Evolutionary conservation across 2,113 vertebrate species (phyloP).

Genomic region (Epinephelus moara): DNA sequence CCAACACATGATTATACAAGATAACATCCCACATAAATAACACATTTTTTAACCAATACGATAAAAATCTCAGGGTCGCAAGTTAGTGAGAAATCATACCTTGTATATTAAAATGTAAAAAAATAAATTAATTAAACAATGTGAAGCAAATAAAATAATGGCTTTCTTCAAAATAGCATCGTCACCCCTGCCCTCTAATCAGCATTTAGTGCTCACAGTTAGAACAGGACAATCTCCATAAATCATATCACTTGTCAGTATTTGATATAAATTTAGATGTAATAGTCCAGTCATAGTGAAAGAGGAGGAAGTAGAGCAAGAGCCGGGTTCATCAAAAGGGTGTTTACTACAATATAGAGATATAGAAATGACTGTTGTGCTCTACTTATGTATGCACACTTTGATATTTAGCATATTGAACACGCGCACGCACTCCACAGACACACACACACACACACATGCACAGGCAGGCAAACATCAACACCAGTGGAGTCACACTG

Average conservation of each 20-base stretch:
- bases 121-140: not conserved
- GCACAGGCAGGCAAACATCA: not conserved
- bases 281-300: conserved; percentile 68
- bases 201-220: not conserved
- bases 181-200: not conserved
- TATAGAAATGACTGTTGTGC: conserved; percentile 72
- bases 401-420: conserved; percentile 55
- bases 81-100: not conserved
- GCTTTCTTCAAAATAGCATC: not conserved
- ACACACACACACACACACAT: not conserved
- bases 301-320: conserved; percentile 50
- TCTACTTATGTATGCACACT: conserved; percentile 33
- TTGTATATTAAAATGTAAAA: not conserved
- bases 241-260: not conserved
- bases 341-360: conserved; percentile 52
- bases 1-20: not conserved
- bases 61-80: not conserved
- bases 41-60: not conserved
- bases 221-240: not conserved
- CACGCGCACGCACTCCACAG: not conserved
- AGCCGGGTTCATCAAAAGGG: conserved; percentile 46
- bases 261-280: conserved; percentile 28
- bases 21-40: not conserved
- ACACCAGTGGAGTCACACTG: conserved; percentile 8
- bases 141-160: conserved; percentile 1